Base-by-base conservation (phyloP, 2,797 vertebrate genomes). In the Craterocephalus amniculus region DNA sequence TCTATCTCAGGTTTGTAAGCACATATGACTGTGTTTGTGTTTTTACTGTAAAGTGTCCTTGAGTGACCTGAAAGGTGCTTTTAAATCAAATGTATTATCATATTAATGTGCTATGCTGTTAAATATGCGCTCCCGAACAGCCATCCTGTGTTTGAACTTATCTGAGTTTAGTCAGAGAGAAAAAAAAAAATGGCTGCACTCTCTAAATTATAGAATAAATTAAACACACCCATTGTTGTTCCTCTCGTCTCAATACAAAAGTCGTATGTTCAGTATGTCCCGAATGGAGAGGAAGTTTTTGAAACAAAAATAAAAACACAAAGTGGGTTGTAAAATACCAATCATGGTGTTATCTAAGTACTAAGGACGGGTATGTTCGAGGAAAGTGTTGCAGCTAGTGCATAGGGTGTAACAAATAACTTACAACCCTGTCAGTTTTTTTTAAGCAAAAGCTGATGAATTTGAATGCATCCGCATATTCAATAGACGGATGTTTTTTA, bases 21-120 rank as follows among this genome's bases (percentile, higher is more conserved):
- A 8, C n/a, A n/a, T n/a, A n/a, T n/a, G n/a, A n/a, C n/a, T n/a
- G n/a, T n/a, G n/a, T n/a, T n/a, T n/a, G n/a, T n/a, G n/a, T n/a
- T n/a, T n/a, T n/a, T n/a, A n/a, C n/a, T n/a, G n/a, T n/a, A n/a
- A n/a, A n/a, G n/a, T n/a, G n/a, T n/a, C n/a, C n/a, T n/a, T n/a
- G n/a, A n/a, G n/a, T n/a, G n/a, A n/a, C n/a, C n/a, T n/a, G n/a
- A n/a, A n/a, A n/a, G n/a, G n/a, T n/a, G n/a, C n/a, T n/a, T n/a
- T n/a, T n/a, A n/a, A n/a, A 31, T 3, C 0, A 31, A 31, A 6
- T 31, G 29, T 6, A 2, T 31, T 31, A 31, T 31, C 0, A 1
- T 65, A 27, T 11, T 9, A n/a, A 40, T 2, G 3, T 27, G 26
- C 26, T 14, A 7, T 2, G 31, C 2, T 27, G 14, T 18, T 45